phyloP scores from a whole-genome alignment of 2,888 invertebrate genomes.

The Lithophane leautieri region DNA sequence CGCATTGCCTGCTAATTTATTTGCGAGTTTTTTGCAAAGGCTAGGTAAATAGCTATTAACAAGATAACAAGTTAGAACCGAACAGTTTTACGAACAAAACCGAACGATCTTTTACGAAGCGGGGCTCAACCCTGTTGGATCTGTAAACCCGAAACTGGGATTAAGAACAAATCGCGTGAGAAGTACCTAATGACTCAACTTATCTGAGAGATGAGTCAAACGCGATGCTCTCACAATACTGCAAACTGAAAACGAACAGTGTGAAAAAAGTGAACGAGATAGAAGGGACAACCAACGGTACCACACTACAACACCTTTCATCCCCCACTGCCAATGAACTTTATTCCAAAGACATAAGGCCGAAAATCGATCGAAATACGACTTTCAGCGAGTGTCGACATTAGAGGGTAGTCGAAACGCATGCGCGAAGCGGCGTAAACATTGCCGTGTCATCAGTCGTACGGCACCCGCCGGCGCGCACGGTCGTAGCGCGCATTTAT shows the following conservation, averaged over 20 bases:
- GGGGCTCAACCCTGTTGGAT: not conserved
- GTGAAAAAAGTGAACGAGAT: constrained; percentile 61
- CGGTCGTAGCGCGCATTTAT: constrained; percentile 61
- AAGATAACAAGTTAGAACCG: not conserved
- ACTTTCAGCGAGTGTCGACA: constrained; percentile 42
- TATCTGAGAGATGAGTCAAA: constrained; percentile 53
- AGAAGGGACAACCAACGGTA: constrained; percentile 45
- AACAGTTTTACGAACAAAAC: not conserved
- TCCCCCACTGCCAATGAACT: constrained; percentile 26
- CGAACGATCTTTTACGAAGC: not conserved
- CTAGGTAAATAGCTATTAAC: too few relatives aligned
- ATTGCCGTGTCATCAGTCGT: constrained; percentile 79
- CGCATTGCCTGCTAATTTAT: too few relatives aligned
- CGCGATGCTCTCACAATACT: constrained; percentile 41
- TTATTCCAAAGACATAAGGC: constrained; percentile 62
- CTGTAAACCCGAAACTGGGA: constrained; percentile 26
- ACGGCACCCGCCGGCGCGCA: constrained; percentile 75
- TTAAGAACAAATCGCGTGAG: constrained; percentile 37
- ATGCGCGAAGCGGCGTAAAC: constrained; percentile 84
- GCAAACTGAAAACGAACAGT: constrained; percentile 64
- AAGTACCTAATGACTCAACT: constrained; percentile 39
- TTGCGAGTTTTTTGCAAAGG: too few relatives aligned
- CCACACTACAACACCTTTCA: constrained; percentile 52
- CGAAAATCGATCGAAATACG: constrained; percentile 52
- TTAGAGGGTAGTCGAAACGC: constrained; percentile 80